These are phyloP conservation scores for Drosophila albomicans DNA, from an alignment of 1,140 invertebrate species.

Conservation along the genomic window DNA sequence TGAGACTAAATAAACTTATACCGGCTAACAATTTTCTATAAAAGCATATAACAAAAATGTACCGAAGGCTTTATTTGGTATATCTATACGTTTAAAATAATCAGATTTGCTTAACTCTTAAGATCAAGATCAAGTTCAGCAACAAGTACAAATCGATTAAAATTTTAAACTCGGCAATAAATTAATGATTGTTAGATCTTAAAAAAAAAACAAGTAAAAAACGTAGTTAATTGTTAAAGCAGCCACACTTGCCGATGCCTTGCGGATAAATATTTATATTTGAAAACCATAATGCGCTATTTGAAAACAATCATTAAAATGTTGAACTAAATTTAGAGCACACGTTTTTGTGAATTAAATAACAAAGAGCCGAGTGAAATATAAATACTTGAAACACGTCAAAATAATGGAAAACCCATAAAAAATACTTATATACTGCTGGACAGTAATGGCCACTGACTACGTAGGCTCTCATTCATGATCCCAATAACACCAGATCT, in stretches of 20 bases:
- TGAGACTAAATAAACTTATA: no score
- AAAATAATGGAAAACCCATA: conserved; percentile 31
- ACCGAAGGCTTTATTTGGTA: no score
- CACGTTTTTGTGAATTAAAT: conserved; percentile 23
- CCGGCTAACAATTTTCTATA: no score
- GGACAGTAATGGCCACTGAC: conserved; percentile 20
- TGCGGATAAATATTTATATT: conserved; percentile 26
- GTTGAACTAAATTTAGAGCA: conserved; percentile 55
- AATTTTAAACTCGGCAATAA: background rate
- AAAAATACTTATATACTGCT: conserved; percentile 36
- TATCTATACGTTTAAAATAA: no score
- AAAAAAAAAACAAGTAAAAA: background rate
- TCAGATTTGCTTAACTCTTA: background rate
- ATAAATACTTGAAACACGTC: conserved; percentile 16
- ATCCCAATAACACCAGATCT: conserved; percentile 11
- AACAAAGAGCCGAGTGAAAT: background rate
- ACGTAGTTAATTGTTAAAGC: background rate
- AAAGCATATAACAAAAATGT: no score
- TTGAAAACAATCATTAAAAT: conserved; percentile 24
- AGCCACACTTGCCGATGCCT: conserved; percentile 5
- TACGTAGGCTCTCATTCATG: conserved; percentile 33
- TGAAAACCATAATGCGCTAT: conserved; percentile 6
- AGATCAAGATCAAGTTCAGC: background rate
- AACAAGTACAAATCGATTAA: background rate
- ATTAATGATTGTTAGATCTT: background rate